These are phyloP conservation scores for Orthonevra nobilis DNA, from an alignment of 2,888 invertebrate species.

Conservation along the genomic window DNA sequence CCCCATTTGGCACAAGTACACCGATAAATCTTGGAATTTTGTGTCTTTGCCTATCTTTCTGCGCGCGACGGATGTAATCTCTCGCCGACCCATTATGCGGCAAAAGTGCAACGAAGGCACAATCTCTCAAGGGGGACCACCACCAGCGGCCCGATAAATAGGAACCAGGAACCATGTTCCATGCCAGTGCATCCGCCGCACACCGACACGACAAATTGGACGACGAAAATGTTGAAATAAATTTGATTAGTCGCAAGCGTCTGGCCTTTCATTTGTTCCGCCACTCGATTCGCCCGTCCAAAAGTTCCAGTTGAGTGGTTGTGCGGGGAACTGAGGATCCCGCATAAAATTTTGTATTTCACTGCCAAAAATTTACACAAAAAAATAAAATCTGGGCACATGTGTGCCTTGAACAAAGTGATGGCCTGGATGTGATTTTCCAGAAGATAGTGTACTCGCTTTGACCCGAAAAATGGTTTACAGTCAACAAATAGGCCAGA, in stretches of 20 bases:
- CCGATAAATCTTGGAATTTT: slow-evolving; percentile 52
- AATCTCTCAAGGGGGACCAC: slow-evolving; percentile 30
- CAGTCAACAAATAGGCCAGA: slow-evolving; percentile 17
- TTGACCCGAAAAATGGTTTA: slow-evolving; percentile 1
- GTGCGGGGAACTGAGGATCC: too few species aligned
- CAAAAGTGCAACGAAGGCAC: slow-evolving; percentile 60
- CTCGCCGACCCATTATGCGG: slow-evolving; percentile 51
- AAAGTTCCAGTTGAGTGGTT: slow-evolving; percentile 2
- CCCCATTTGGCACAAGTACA: slow-evolving; percentile 58
- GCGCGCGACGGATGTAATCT: slow-evolving; percentile 49
- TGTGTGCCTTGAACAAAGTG: slow-evolving; percentile 5
- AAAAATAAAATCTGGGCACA: too few species aligned
- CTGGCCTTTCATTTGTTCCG: slow-evolving; percentile 25
- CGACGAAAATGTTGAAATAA: slow-evolving; percentile 50
- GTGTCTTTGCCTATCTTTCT: slow-evolving; percentile 48
- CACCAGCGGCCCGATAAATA: background rate
- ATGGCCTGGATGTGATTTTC: slow-evolving; percentile 1
- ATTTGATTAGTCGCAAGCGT: slow-evolving; percentile 57
- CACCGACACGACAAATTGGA: slow-evolving; percentile 11
- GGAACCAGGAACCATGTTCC: slow-evolving; percentile 49
- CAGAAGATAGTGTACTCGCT: slow-evolving; percentile 5
- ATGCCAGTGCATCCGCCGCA: slow-evolving; percentile 30
- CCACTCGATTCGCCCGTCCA: slow-evolving; percentile 10
- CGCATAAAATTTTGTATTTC: too few species aligned
- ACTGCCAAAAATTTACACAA: too few species aligned